phyloP scores from a whole-genome alignment of 2,797 vertebrate genomes.

The Eremophila alpestris region DNA sequence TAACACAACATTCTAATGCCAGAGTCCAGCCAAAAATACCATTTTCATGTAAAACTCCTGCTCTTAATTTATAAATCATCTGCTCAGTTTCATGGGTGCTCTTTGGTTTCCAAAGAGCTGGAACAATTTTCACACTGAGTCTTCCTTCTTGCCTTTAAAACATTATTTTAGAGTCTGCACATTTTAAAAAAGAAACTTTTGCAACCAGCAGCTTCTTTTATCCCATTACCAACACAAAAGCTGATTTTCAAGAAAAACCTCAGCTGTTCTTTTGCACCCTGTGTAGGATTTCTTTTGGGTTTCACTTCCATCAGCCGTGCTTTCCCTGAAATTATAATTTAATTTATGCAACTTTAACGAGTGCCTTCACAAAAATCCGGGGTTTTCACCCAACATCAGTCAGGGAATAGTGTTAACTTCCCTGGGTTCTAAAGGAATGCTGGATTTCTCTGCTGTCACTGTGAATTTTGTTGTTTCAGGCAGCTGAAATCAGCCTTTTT shows the following conservation, averaged over 20 bases:
- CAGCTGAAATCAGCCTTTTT: neutral
- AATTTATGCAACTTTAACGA: neutral
- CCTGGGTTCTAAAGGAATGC: neutral
- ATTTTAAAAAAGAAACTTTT: neutral
- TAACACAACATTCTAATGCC: neutral
- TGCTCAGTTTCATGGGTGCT: neutral
- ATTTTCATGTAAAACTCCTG: neutral
- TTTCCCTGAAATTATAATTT: neutral
- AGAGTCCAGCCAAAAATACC: constrained; percentile 1
- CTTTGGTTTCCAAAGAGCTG: neutral
- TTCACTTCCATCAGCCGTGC: neutral
- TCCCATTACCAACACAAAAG: neutral
- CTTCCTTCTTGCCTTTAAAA: neutral
- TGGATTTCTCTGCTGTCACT: neutral
- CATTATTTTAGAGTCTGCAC: neutral
- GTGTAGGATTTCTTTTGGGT: neutral
- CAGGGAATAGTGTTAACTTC: neutral
- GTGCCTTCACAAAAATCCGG: neutral
- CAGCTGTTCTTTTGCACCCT: neutral
- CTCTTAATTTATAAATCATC: neutral
- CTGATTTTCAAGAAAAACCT: neutral
- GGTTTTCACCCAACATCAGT: neutral
- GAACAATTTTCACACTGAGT: neutral
- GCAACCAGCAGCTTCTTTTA: neutral
- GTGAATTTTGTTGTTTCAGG: neutral